Evolutionary conservation across 2,888 invertebrate species (phyloP).

Genomic region (Leptura quadrifasciata): DNA sequence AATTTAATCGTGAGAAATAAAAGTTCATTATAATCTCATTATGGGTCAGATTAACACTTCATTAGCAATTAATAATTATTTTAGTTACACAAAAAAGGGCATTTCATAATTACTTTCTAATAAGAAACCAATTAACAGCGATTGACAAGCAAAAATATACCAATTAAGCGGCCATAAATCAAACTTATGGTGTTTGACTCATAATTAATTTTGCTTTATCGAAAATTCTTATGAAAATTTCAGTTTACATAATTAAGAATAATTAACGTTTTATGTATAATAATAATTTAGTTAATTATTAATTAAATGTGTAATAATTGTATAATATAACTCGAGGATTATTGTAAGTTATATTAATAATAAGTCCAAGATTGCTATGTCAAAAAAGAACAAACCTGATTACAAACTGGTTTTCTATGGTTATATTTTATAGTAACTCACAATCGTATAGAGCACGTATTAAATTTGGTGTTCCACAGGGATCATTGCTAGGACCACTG

Average conservation of each 20-base stretch:
- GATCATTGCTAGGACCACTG: too few species aligned
- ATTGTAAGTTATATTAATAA: too few species aligned
- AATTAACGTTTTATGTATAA: constrained; percentile 4
- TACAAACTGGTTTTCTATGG: too few species aligned
- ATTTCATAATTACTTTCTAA: constrained; percentile 32
- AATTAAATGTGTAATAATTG: too few species aligned
- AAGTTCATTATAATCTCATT: constrained; percentile 48
- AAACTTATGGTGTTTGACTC: constrained; percentile 2
- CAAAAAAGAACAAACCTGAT: too few species aligned
- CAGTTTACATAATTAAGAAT: constrained; percentile 11
- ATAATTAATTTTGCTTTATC: constrained; percentile 5
- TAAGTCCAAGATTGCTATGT: too few species aligned
- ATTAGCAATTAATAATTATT: constrained; percentile 44
- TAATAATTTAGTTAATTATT: neutral
- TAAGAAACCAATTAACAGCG: constrained; percentile 31
- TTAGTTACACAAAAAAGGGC: constrained; percentile 19
- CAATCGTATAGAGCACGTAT: too few species aligned
- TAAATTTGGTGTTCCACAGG: too few species aligned
- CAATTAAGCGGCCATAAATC: constrained; percentile 15
- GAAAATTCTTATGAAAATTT: constrained; percentile 21
- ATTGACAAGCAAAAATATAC: constrained; percentile 9
- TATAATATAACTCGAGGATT: neutral
- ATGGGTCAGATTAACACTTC: constrained; percentile 49
- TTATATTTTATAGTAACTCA: too few species aligned
- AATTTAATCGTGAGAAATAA: constrained; percentile 47